phyloP scores from a whole-genome alignment of 1,140 invertebrate genomes.

The Drosophila bocki region DNA sequence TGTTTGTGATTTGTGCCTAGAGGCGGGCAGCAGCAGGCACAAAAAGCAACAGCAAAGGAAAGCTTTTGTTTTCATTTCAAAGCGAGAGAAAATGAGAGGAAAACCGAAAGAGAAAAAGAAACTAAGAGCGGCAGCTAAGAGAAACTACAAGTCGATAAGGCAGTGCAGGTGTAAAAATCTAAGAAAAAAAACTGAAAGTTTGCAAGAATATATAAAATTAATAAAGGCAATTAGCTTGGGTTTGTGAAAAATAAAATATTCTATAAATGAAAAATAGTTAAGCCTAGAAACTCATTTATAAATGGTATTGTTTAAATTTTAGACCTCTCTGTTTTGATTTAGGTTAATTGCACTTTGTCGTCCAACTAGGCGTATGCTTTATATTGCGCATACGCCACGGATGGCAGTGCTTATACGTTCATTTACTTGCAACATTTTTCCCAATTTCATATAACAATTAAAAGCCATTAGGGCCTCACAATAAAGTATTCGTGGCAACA shows the following conservation, averaged over 20 bases:
- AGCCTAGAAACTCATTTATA: neutral
- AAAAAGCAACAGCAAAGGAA: slow-evolving; percentile 14
- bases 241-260: neutral
- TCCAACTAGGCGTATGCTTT: slow-evolving; percentile 9
- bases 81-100: slow-evolving; percentile 12
- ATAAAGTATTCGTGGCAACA: slow-evolving; percentile 56
- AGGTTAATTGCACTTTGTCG: slow-evolving; percentile 41
- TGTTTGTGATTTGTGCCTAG: slow-evolving; percentile 58
- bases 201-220: neutral
- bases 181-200: neutral
- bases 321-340: slow-evolving; percentile 31
- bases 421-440: slow-evolving; percentile 48
- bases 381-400: slow-evolving; percentile 11
- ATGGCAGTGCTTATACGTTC: slow-evolving; percentile 13
- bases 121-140: slow-evolving; percentile 43
- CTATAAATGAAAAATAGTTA: neutral
- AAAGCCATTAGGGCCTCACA: slow-evolving; percentile 76
- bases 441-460: slow-evolving; percentile 78
- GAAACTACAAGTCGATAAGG: slow-evolving; percentile 54
- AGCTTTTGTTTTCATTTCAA: slow-evolving; percentile 42
- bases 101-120: neutral
- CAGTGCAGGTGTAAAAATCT: slow-evolving; percentile 39
- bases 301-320: neutral
- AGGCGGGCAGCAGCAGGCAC: slow-evolving; percentile 8
- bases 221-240: neutral